These are phyloP conservation scores for Melanophora roralis DNA, from an alignment of 2,888 invertebrate species.

Conservation along the genomic window DNA sequence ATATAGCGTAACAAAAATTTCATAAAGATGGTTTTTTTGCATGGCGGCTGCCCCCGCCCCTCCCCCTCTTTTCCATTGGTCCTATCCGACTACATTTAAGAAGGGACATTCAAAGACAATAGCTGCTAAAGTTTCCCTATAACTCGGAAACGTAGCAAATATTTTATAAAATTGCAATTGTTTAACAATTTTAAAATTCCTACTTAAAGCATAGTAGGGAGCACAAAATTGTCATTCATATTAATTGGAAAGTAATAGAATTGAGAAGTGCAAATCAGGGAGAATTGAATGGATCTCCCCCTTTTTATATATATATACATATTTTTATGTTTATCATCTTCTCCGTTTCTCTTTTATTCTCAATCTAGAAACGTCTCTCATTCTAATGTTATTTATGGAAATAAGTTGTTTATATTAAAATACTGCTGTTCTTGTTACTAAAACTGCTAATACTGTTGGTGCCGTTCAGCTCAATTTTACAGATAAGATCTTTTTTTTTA, in stretches of 20 bases:
- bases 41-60: too few relatives aligned
- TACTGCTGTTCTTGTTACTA: conserved; percentile 34
- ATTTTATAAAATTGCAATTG: too few relatives aligned
- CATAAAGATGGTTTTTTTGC: too few relatives aligned
- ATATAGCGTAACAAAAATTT: too few relatives aligned
- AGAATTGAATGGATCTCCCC: conserved; percentile 19
- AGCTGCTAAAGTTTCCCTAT: too few relatives aligned
- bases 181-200: too few relatives aligned
- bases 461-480: conserved; percentile 34
- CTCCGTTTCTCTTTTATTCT: not conserved
- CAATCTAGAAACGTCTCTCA: not conserved
- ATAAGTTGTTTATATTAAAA: conserved; percentile 37
- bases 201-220: conserved; percentile 29
- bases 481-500: conserved; percentile 52
- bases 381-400: conserved; percentile 28
- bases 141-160: too few relatives aligned
- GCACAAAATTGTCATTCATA: conserved; percentile 5
- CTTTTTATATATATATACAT: not conserved
- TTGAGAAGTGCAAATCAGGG: conserved; percentile 18
- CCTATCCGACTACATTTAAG: too few relatives aligned
- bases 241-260: conserved; percentile 33
- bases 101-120: too few relatives aligned
- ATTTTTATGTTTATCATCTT: not conserved
- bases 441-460: conserved; percentile 3
- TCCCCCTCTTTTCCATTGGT: too few relatives aligned